Conservation (phyloP, 2,113 vertebrate genomes). For the Elgaria multicarinata region DNA sequence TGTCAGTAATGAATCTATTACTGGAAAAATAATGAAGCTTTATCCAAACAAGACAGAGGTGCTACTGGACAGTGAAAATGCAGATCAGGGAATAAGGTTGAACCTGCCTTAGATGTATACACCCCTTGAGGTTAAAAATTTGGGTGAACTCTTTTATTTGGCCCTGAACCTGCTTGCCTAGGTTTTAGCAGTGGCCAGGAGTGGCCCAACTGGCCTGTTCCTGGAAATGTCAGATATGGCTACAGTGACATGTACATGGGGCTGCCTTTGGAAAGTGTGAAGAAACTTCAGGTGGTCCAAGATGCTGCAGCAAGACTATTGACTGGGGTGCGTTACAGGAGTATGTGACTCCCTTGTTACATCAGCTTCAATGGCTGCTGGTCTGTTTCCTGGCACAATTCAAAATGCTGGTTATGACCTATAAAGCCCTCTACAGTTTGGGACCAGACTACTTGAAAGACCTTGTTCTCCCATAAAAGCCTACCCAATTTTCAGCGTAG, state of each 20-base stretch:
- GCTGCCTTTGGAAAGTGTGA: background rate
- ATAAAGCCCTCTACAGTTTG: background rate
- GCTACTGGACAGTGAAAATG: background rate
- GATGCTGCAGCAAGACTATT: background rate
- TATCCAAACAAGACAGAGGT: background rate
- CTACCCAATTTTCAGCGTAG: background rate
- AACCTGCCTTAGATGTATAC: background rate
- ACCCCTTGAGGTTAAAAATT: background rate
- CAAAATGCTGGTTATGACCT: no score
- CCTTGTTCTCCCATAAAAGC: background rate
- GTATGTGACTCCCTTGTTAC: background rate
- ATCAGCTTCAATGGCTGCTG: background rate
- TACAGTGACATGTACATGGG: background rate
- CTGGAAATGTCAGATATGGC: background rate
- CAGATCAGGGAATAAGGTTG: background rate
- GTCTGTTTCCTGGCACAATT: no score
- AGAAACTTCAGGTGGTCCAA: background rate
- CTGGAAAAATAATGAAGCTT: no score
- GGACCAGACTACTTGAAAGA: background rate
- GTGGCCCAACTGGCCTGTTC: background rate
- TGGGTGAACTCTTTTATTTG: background rate
- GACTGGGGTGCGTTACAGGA: background rate
- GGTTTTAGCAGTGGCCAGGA: background rate
- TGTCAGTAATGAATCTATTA: background rate
- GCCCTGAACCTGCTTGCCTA: background rate